These are phyloP conservation scores for Stomatorhinus ivindoensis DNA, from an alignment of 2,113 vertebrate species.

Conservation along the genomic window DNA sequence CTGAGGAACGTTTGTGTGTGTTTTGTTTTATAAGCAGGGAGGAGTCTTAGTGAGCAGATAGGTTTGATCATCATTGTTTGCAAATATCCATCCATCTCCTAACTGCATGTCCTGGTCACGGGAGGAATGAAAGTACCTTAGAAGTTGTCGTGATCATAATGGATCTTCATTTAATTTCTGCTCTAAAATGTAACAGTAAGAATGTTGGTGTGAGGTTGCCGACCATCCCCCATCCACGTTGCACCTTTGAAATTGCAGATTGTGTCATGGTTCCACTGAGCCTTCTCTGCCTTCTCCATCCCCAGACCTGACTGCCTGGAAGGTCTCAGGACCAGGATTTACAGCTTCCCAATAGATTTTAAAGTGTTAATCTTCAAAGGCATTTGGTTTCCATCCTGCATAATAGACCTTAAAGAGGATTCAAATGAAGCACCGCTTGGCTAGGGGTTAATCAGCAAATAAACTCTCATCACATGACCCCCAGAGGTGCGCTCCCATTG, in stretches of 20 bases:
- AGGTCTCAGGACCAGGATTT: constrained; percentile 23
- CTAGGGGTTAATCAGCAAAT: constrained; percentile 31
- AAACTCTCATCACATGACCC: constrained; percentile 24
- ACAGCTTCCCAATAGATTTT: constrained; percentile 28
- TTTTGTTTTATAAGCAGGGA: not conserved
- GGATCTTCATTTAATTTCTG: not conserved
- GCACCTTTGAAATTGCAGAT: not conserved
- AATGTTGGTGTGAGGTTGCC: not conserved
- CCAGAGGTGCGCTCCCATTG: constrained; percentile 3
- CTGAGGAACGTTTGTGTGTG: not conserved
- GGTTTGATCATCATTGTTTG: not conserved
- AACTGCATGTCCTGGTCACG: not conserved
- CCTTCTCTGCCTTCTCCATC: not conserved
- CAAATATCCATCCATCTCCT: not conserved
- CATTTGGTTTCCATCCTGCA: constrained; percentile 27
- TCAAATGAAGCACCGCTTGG: constrained; percentile 23
- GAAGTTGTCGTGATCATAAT: not conserved
- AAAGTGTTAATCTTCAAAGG: constrained; percentile 41
- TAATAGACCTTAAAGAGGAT: constrained; percentile 37
- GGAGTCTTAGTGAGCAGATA: not conserved
- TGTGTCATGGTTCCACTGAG: not conserved
- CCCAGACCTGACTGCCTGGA: constrained; percentile 18
- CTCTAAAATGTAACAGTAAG: not conserved
- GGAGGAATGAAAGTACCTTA: not conserved
- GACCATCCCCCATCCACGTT: not conserved